phyloP scores from a whole-genome alignment of 2,113 vertebrate genomes.

The Noturus placidus region DNA sequence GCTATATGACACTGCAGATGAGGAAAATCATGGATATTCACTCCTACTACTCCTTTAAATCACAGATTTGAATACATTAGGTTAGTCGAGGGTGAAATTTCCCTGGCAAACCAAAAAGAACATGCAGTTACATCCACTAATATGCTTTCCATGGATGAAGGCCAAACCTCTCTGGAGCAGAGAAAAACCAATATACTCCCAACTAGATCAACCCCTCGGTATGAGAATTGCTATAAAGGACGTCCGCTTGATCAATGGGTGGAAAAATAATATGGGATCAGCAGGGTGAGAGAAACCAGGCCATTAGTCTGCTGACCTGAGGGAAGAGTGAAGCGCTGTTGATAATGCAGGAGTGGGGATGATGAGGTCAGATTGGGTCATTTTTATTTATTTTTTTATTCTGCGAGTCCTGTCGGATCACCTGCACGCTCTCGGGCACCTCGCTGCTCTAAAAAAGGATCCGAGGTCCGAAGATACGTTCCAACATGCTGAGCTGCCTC shows the following conservation, averaged over 20 bases:
- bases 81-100: conserved; percentile 16
- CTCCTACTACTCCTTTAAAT: conserved; percentile 1
- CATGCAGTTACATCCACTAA: conserved; percentile 23
- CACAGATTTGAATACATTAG: conserved; percentile 35
- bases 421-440: not conserved
- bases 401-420: not conserved
- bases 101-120: conserved; percentile 22
- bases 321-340: not conserved
- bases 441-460: not conserved
- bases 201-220: not conserved
- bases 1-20: conserved; percentile 1
- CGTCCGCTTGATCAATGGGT: conserved; percentile 33
- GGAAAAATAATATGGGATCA: conserved; percentile 36
- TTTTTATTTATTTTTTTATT: not conserved
- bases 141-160: conserved; percentile 34
- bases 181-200: not conserved
- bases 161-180: conserved; percentile 33
- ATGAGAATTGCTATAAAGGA: conserved; percentile 23
- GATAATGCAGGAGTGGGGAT: conserved; percentile 2
- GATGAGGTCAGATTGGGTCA: conserved; percentile 26
- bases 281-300: conserved; percentile 30
- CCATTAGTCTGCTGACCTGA: conserved; percentile 44
- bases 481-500: conserved; percentile 26
- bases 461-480: conserved; percentile 16
- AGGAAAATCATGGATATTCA: conserved; percentile 40